Conservation (phyloP, 2,113 vertebrate genomes). For the Tupaia tana region DNA sequence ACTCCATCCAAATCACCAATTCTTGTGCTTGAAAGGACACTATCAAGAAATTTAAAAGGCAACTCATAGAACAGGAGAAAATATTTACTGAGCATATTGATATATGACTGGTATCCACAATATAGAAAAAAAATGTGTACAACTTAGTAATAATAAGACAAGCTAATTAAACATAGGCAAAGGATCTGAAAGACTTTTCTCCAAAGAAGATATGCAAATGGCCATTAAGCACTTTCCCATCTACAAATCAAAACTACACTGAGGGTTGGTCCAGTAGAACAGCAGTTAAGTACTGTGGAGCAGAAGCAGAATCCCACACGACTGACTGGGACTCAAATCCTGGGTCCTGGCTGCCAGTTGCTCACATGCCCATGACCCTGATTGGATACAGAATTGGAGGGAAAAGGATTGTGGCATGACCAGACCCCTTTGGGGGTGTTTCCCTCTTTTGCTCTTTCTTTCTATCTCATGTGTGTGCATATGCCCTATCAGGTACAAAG, state of each 20-base stretch:
- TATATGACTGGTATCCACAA: background rate
- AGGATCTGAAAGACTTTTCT: background rate
- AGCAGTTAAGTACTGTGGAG: too few relatives aligned
- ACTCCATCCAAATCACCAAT: background rate
- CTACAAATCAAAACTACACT: background rate
- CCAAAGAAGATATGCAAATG: background rate
- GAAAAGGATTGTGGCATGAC: too few relatives aligned
- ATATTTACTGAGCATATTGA: background rate
- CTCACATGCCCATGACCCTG: too few relatives aligned
- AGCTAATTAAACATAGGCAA: background rate
- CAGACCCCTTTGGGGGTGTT: too few relatives aligned
- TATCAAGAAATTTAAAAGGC: background rate
- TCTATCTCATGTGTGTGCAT: too few relatives aligned
- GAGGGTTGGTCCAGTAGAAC: too few relatives aligned
- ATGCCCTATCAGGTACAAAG: too few relatives aligned
- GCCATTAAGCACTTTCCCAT: background rate
- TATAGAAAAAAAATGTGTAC: background rate
- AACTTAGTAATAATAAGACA: background rate
- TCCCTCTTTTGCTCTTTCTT: too few relatives aligned
- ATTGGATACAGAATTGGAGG: too few relatives aligned
- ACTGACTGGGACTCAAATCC: too few relatives aligned
- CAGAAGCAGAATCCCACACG: too few relatives aligned
- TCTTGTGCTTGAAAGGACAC: background rate
- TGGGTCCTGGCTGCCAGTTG: too few relatives aligned
- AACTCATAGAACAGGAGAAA: background rate